phyloP scores from a whole-genome alignment of 2,888 invertebrate genomes.

The Bellardia pandia region DNA sequence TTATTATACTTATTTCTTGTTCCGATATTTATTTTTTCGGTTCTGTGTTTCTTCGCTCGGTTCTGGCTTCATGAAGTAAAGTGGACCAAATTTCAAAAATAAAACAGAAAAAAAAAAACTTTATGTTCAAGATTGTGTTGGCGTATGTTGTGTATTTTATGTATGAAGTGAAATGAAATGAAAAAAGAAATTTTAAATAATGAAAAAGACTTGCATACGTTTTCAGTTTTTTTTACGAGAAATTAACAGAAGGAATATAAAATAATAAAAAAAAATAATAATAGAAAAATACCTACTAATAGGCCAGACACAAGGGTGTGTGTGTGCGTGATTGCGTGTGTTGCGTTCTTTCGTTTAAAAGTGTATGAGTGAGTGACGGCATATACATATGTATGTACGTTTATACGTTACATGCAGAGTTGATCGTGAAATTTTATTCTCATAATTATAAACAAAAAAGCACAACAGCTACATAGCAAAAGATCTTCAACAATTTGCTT shows the following conservation, averaged over 20 bases:
- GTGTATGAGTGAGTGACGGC: conserved; percentile 34
- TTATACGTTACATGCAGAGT: conserved; percentile 53
- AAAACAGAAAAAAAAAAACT: conserved; percentile 48
- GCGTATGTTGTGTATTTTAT: conserved; percentile 60
- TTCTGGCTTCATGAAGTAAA: conserved; percentile 60
- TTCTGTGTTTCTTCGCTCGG: conserved; percentile 40
- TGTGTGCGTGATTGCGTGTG: conserved; percentile 38
- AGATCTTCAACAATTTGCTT: conserved; percentile 24
- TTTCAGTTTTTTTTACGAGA: conserved; percentile 51
- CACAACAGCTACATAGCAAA: conserved; percentile 1
- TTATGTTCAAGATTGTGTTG: conserved; percentile 61
- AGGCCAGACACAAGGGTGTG: conserved; percentile 63
- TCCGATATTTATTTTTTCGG: conserved; percentile 41
- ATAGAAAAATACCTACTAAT: conserved; percentile 31
- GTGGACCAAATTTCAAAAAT: conserved; percentile 66
- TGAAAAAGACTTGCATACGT: conserved; percentile 53
- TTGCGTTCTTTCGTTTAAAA: conserved; percentile 30
- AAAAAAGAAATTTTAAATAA: conserved; percentile 50
- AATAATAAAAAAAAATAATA: conserved; percentile 43
- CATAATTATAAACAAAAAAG: conserved; percentile 54
- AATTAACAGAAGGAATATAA: conserved; percentile 36
- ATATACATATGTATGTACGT: not conserved
- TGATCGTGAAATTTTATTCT: conserved; percentile 67
- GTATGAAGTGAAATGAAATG: conserved; percentile 48
- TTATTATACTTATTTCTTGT: conserved; percentile 39